Evolutionary conservation across 2,113 vertebrate species (phyloP), one percentile per base, ranked within the genome.

Genomic region (Zapornia atra): DNA sequence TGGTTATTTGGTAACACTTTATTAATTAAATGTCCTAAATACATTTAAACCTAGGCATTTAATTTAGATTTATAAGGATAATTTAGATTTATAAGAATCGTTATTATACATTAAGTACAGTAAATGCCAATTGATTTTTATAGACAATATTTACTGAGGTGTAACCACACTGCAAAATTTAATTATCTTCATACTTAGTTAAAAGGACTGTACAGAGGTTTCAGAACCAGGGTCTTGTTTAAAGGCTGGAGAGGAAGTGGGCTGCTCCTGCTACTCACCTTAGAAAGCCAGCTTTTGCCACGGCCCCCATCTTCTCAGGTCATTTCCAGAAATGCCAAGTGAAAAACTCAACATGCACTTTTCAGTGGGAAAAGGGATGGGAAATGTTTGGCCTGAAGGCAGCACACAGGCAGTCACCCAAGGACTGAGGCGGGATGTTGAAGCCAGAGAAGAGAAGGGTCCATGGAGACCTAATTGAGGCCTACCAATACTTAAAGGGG

Each of bases 21-120:
- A 98, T 98, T 98, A 98, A 97, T 97, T 97, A 97, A 95, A 48
- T 34, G 82, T 92, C 89, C 92, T 97, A 96, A 95, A 95, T 95
- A 75, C 94, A 92, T 91, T 97, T 94, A 97, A 96, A 97, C 90
- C 94, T 78, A 51, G 93, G 92, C 97, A 96, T 97, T 98, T 97
- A 96, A 98, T 97, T 97, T 97, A 98, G 97, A 98, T 98, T 98
- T 97, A 97, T 97, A 86, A 86, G 95, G 95, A 97, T 97, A 96
- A 97, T 98, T 97, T 97, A 97, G 97, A 97, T 96, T 97, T 97
- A 97, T 97, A 97, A 96, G 96, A 96, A 95, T 94, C 68, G 78
- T 97, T 98, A 97, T 97, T 96, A 97, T 92, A 96, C 92, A 79
- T 97, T 96, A 97, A 96, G 88, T 95, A 95, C 90, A 97, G 97